Conservation (phyloP, 1,140 invertebrate species). For the Nilaparvata lugens region DNA sequence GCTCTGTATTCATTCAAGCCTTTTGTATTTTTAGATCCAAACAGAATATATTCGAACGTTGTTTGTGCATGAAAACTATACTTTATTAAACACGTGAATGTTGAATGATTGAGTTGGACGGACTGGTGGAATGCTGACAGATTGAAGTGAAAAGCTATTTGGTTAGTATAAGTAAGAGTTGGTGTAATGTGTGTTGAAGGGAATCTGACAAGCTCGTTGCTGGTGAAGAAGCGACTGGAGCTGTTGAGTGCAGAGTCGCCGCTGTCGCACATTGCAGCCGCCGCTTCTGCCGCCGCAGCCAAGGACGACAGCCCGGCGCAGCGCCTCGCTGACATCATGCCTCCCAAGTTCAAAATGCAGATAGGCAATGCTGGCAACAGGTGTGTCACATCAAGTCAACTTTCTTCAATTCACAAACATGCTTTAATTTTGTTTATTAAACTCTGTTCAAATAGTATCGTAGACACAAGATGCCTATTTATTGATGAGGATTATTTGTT, state of each 20-base stretch:
- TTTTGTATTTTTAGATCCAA: too few species aligned
- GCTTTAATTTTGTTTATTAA: neutral
- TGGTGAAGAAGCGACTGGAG: constrained; percentile 25
- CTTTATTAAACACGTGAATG: too few species aligned
- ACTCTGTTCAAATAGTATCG: too few species aligned
- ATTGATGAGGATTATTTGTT: too few species aligned
- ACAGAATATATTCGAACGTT: too few species aligned
- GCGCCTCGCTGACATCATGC: constrained; percentile 6
- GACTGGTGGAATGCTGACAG: too few species aligned
- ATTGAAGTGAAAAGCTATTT: too few species aligned
- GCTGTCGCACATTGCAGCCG: neutral
- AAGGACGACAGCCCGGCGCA: constrained; percentile 3
- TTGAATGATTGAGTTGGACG: too few species aligned
- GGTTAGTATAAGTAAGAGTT: too few species aligned
- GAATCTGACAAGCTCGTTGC: neutral
- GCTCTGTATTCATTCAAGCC: too few species aligned
- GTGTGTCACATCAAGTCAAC: constrained; percentile 24
- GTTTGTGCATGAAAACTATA: too few species aligned
- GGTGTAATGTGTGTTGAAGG: neutral
- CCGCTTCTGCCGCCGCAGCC: neutral
- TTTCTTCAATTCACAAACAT: neutral
- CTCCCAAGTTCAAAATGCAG: constrained; percentile 45
- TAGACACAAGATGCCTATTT: too few species aligned
- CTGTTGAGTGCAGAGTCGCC: constrained; percentile 27
- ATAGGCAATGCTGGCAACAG: constrained; percentile 41